Evolutionary conservation across 2,888 invertebrate genomes (phyloP).

Genomic region (Diarsia dahlii): DNA sequence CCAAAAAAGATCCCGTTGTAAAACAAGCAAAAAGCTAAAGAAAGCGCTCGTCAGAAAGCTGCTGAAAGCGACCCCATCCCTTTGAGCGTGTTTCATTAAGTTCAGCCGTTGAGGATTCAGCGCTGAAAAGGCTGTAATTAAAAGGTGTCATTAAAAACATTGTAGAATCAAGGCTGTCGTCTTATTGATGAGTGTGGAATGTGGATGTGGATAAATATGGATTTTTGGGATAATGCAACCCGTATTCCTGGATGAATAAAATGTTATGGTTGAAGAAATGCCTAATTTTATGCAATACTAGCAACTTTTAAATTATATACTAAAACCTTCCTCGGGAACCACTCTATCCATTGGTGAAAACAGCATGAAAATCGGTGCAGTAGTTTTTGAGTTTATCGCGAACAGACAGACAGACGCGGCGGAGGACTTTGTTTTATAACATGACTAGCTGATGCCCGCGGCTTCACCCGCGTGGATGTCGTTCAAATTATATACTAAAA

Average conservation of each 20-base stretch:
- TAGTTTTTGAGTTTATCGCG: too few relatives aligned
- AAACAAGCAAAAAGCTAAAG: slow-evolving; percentile 23
- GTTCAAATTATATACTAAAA: too few relatives aligned
- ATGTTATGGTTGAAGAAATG: background rate
- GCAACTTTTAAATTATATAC: too few relatives aligned
- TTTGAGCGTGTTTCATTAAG: slow-evolving; percentile 55
- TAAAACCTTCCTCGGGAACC: too few relatives aligned
- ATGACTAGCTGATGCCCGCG: too few relatives aligned
- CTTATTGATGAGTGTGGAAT: background rate
- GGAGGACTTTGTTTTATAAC: too few relatives aligned
- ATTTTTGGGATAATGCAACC: background rate
- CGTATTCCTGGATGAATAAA: background rate
- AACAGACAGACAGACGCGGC: too few relatives aligned
- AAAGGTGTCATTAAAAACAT: slow-evolving; percentile 39
- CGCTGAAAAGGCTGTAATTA: slow-evolving; percentile 51
- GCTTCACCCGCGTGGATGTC: too few relatives aligned
- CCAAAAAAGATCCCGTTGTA: slow-evolving; percentile 23
- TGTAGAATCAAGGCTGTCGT: slow-evolving; percentile 3
- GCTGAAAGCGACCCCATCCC: slow-evolving; percentile 37
- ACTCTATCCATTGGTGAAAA: too few relatives aligned
- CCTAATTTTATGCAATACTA: too few relatives aligned
- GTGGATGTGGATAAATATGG: too few relatives aligned
- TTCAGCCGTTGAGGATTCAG: slow-evolving; percentile 29
- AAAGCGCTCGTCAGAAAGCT: slow-evolving; percentile 45
- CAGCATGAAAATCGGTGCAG: too few relatives aligned